phyloP scores from a whole-genome alignment of 2,797 vertebrate genomes.

The Cyclura pinguis region DNA sequence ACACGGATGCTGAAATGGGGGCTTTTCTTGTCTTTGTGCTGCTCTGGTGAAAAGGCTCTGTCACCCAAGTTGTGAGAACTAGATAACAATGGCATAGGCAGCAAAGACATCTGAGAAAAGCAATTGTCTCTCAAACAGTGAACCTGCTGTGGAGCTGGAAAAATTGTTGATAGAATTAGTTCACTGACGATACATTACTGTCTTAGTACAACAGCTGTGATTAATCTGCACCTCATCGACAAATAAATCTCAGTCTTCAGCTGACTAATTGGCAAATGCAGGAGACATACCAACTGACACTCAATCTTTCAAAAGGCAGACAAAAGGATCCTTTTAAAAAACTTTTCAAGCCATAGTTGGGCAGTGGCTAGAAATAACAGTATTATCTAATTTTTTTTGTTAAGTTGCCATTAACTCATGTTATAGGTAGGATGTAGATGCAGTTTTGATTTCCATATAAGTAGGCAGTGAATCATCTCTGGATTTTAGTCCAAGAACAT shows the following conservation, averaged over 20 bases:
- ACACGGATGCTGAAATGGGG: background rate
- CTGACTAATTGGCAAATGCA: constrained; percentile 6
- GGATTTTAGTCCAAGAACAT: no score
- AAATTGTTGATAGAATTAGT: constrained; percentile 20
- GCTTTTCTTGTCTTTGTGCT: constrained; percentile 5
- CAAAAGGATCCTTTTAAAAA: background rate
- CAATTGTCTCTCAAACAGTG: constrained; percentile 1
- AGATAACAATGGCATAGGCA: constrained; percentile 1
- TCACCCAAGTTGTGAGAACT: background rate
- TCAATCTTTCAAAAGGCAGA: background rate
- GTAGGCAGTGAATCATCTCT: no score
- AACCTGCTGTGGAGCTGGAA: background rate
- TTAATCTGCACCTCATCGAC: constrained; percentile 19
- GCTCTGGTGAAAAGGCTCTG: background rate
- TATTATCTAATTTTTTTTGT: background rate
- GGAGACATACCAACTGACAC: background rate
- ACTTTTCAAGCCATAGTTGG: background rate
- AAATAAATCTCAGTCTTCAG: constrained; percentile 3
- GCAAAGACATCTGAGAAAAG: background rate
- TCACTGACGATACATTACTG: constrained; percentile 21
- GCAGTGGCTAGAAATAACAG: background rate
- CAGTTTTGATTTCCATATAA: no score
- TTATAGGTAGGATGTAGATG: no score
- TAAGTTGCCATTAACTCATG: no score
- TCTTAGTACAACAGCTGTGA: background rate